Percentiles rank a stretch among this genome's conserved stretches.
Evolutionary conservation across 2,113 vertebrate species (phyloP).

Genomic region (Lepus europaeus): DNA sequence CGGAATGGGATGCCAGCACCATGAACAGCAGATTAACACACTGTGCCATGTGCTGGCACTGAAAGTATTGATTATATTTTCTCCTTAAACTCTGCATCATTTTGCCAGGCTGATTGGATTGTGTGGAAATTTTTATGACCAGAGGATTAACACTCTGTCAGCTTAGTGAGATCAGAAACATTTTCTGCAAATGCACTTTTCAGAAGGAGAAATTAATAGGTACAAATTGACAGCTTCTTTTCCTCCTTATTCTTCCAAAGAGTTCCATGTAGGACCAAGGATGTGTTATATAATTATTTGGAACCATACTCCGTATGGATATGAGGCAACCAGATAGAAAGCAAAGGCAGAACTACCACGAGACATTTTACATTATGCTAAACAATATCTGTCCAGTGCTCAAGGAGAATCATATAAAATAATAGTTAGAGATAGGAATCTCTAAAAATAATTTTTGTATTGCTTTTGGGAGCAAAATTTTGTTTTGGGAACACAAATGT

Average conservation of each 20-base stretch:
- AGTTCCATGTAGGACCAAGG: not conserved
- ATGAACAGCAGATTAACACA: no score
- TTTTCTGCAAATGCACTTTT: not conserved
- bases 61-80: not conserved
- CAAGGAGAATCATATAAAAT: not conserved
- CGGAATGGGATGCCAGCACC: no score
- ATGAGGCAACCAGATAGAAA: not conserved
- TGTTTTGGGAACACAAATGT: not conserved
- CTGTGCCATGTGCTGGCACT: no score
- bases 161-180: slow-evolving; percentile 14
- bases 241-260: not conserved
- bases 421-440: not conserved
- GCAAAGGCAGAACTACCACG: not conserved
- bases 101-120: not conserved
- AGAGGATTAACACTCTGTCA: not conserved
- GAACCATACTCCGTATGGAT: not conserved
- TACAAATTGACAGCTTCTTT: not conserved
- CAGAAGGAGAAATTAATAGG: slow-evolving; percentile 15
- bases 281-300: not conserved
- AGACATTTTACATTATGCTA: not conserved
- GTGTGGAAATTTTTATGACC: not conserved
- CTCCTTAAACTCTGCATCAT: not conserved
- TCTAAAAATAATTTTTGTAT: not conserved
- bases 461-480: not conserved
- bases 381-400: not conserved